Evolutionary conservation across 2,113 vertebrate species (phyloP), one percentile per base, ranked within the genome.

Genomic region (Aspidoscelis tigris): DNA sequence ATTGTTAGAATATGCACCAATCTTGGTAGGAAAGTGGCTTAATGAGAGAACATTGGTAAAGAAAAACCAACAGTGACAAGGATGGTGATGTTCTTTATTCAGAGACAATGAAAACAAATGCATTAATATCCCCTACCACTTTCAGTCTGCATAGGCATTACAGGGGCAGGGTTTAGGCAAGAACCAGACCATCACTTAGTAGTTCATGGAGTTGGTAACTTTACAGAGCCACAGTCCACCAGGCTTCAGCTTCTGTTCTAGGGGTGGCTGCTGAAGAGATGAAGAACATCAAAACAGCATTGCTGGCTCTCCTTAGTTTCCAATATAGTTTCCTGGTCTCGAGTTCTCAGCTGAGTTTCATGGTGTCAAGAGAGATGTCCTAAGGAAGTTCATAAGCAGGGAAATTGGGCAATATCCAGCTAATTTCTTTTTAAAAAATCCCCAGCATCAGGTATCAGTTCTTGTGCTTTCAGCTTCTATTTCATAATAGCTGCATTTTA

Each of bases 391-490:
- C 44, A 73, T 43, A 64, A 64, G 61, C 26, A 47, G 69, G 20
- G 9, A 41, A 33, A 84, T 22, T 16, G 18, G 41, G 68, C 26
- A 9, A 7, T 84, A 10, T 71, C 22, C 4, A 21, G 22, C 9
- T 68, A 26, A 22, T 71, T 21, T 66, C 20, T 78, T 53, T 53
- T 39, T 61, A 18, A 12, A 12, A 55, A 72, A 74, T 53, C 43
- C 58, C 44, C 83, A 74, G 21, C 16, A 80, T 72, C 41, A 79
- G 77, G 70, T 64, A 10, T 3, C 68, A 14, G 50, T 18, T 8
- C 76, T 66, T 80, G 69, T 85, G 77, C 83, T 79, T 83, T 76
- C 66, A n/a, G 73, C 33, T 69, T 50, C 50, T 26, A 50, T 65
- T 33, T n/a, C 43, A 12, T 50, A 53, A 50, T 53, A 58, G 61